These are phyloP conservation scores for Meliscaeva auricollis DNA, from an alignment of 2,888 invertebrate species.

Conservation along the genomic window DNA sequence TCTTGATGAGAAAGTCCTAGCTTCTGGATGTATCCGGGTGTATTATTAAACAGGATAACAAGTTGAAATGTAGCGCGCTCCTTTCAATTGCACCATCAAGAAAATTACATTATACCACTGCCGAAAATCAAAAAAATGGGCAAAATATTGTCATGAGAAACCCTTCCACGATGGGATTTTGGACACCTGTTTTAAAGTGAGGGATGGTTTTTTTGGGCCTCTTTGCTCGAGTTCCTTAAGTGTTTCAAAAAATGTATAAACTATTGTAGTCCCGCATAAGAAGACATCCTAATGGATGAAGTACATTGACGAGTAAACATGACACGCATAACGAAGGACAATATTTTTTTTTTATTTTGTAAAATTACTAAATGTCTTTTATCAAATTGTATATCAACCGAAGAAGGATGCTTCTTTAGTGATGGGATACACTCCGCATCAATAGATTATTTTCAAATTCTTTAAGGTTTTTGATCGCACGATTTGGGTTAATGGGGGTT, in stretches of 20 bases:
- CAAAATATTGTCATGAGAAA: slow-evolving; percentile 10
- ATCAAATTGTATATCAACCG: slow-evolving; percentile 38
- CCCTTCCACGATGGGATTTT: slow-evolving; percentile 60
- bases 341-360: slow-evolving; percentile 2
- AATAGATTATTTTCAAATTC: neutral
- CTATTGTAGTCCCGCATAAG: slow-evolving; percentile 50
- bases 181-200: slow-evolving; percentile 66
- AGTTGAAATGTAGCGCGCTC: slow-evolving; percentile 57
- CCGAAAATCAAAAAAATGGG: slow-evolving; percentile 2
- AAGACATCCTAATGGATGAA: slow-evolving; percentile 21
- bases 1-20: slow-evolving; percentile 32
- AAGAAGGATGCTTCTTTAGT: neutral
- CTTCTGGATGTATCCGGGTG: neutral
- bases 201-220: slow-evolving; percentile 7
- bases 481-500: neutral
- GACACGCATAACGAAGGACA: slow-evolving; percentile 34
- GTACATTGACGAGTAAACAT: slow-evolving; percentile 34
- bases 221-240: neutral
- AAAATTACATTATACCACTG: slow-evolving; percentile 45
- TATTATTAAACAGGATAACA: slow-evolving; percentile 57
- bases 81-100: slow-evolving; percentile 62
- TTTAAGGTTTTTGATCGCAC: neutral
- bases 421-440: neutral
- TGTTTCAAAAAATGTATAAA: slow-evolving; percentile 38
- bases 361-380: slow-evolving; percentile 64